These are phyloP conservation scores for Steatornis caripensis DNA, from an alignment of 2,113 vertebrate genomes.

Conservation along the genomic window DNA sequence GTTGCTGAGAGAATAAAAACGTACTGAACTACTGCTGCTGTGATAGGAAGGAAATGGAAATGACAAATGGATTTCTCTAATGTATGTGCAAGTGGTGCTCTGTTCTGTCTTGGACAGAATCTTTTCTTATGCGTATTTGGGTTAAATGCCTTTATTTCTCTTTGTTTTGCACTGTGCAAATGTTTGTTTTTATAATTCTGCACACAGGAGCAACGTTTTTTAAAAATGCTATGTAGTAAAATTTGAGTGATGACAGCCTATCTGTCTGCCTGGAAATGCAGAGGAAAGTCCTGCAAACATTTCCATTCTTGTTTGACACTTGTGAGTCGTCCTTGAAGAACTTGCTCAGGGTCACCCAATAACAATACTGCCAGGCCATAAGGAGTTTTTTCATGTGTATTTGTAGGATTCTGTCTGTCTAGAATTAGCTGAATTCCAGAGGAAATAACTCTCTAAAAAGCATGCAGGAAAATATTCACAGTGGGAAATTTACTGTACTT, in stretches of 20 bases:
- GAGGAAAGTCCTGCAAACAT: background rate
- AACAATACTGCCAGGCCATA: background rate
- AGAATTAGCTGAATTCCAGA: constrained; percentile 14
- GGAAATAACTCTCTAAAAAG: constrained; percentile 3
- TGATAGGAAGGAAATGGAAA: background rate
- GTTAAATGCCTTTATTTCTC: background rate
- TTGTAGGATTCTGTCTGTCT: background rate
- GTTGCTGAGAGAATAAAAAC: background rate
- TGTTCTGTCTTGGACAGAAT: background rate
- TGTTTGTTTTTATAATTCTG: background rate
- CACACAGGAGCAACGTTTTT: background rate
- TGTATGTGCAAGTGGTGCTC: background rate
- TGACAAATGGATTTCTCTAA: background rate
- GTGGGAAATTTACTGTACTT: background rate
- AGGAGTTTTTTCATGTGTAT: background rate
- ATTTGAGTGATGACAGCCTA: background rate
- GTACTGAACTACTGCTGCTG: background rate
- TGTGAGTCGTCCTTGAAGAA: background rate
- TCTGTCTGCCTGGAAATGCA: background rate
- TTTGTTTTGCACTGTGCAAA: background rate
- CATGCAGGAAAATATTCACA: background rate
- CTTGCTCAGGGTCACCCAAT: background rate
- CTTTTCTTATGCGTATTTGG: background rate
- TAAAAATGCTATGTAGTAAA: background rate
- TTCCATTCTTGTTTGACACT: background rate